Base-by-base conservation (phyloP, 2,888 invertebrate species). In the Polydrusus tereticollis region DNA sequence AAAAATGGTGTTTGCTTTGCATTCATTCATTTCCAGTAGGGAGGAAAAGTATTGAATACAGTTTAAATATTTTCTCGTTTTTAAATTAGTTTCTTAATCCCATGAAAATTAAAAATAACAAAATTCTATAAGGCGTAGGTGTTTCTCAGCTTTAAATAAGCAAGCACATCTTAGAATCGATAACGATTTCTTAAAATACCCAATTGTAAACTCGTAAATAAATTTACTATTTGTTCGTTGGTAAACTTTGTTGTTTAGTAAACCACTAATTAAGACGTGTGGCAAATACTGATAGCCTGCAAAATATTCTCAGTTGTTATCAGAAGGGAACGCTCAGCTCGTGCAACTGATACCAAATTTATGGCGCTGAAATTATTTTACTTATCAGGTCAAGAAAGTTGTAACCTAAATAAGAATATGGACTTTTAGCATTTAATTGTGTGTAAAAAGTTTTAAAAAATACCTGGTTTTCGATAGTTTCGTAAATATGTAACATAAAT, bases 251-350 rank as follows among this genome's bases (percentile, higher is more conserved):
- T 64, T 36, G 23, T 64, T 64, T 52, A 50, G 50, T 45, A 50
- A 64, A 64, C 52, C 38, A 36, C 52, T 50, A 64, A 64, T 64
- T 69, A 64, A 63, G 69, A 36, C 69, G 69, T 69, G 69, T 69
- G 69, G 69, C 69, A 69, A 69, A 64, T 55, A 65, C 21, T 45
- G 69, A 69, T 69, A 69, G 41, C 29, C 33, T 26, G 57, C 63
- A 38, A 69, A 63, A 50, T 55, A 26, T 38, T 20, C 14, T 36
- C n/a, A 8, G n/a, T 64, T 38, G 38, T 38, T 69, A 63, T 69
- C 63, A 26, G 21, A 6, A 69, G 47, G 63, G 38, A 63, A 57
- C 69, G 63, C 26, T 55, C 6, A 69, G 63, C 69, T 69, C 63
- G 69, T 69, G 69, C 41, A 63, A 60, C 50, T 69, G 65, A 57